Evolutionary conservation across 2,113 vertebrate genomes (phyloP).

Genomic region (Chionomys nivalis): DNA sequence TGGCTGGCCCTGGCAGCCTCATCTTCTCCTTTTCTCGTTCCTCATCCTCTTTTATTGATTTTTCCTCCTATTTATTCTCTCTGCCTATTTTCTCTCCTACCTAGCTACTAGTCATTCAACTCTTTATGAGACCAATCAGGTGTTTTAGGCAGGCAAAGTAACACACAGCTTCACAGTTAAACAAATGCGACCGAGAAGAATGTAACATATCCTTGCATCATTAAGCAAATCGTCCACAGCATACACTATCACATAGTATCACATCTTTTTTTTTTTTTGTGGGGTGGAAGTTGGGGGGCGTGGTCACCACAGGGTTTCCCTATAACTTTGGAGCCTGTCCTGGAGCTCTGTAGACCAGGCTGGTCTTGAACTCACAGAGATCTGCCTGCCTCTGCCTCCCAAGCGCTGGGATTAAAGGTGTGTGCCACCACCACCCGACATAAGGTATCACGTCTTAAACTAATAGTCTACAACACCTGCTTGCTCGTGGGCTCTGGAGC

Average conservation of each 20-base stretch:
- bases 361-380: too few species aligned
- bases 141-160: background rate
- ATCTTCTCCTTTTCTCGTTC: background rate
- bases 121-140: background rate
- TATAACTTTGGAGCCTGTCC: too few species aligned
- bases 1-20: background rate
- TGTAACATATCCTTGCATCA: background rate
- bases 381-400: too few species aligned
- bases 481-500: background rate
- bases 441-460: background rate
- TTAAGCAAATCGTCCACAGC: background rate
- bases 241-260: background rate
- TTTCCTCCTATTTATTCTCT: background rate
- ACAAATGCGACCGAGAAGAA: background rate
- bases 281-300: too few species aligned
- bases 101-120: background rate
- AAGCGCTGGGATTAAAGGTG: too few species aligned
- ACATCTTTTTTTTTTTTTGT: too few species aligned
- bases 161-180: background rate
- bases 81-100: background rate
- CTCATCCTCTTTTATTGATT: background rate
- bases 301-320: too few species aligned
- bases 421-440: too few species aligned
- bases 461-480: background rate
- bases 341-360: too few species aligned